phyloP scores from a whole-genome alignment of 2,113 vertebrate genomes.

The Ptilonorhynchus violaceus region DNA sequence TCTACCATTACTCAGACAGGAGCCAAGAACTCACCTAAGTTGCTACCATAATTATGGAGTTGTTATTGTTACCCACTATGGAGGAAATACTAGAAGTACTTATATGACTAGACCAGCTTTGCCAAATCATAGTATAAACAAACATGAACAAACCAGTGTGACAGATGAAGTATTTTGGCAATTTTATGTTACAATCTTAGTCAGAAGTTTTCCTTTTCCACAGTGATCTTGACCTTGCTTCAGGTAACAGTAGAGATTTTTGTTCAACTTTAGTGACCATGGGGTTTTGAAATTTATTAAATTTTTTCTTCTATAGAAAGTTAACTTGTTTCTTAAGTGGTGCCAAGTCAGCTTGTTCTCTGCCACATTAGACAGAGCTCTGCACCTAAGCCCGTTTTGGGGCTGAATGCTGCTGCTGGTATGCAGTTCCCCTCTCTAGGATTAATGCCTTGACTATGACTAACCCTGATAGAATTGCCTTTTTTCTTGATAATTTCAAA shows the following conservation, averaged over 20 bases:
- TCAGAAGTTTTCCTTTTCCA: neutral
- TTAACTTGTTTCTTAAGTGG: neutral
- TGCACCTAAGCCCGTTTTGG: neutral
- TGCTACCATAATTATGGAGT: neutral
- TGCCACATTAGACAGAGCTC: neutral
- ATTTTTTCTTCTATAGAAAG: neutral
- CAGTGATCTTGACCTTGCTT: neutral
- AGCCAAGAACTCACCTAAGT: neutral
- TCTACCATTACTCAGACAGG: neutral
- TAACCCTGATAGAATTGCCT: neutral
- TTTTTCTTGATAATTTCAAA: neutral
- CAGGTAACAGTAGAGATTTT: neutral
- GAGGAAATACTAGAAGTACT: neutral
- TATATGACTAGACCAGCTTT: neutral
- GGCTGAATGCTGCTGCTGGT: neutral
- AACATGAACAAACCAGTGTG: neutral
- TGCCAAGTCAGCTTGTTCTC: neutral
- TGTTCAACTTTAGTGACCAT: neutral
- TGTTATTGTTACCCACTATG: neutral
- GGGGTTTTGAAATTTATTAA: neutral
- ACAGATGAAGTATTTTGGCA: neutral
- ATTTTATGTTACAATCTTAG: neutral
- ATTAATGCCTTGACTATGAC: neutral
- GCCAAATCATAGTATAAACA: neutral
- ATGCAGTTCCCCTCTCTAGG: neutral